Base-by-base conservation (phyloP, 2,797 vertebrate genomes). In the Pygocentrus nattereri region DNA sequence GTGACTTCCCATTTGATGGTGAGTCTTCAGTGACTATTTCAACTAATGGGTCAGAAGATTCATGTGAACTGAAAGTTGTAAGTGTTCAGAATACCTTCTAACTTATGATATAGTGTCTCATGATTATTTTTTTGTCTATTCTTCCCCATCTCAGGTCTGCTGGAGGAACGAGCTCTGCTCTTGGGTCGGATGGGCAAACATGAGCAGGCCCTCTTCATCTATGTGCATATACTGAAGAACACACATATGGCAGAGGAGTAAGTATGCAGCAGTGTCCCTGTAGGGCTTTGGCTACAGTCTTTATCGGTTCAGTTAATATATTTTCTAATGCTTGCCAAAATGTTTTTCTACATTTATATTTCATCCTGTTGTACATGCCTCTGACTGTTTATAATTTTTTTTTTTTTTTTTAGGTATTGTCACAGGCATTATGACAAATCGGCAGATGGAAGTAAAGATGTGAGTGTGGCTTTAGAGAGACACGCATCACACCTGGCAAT, bases 1-100 rank as follows among this genome's bases (percentile, higher is more conserved):
- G 97, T 34, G 95, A 99, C 90, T 99, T 99, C 74, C 98, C 98
- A 75, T 99, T 99, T 85, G 98, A 99, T 83, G 98, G 98, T 99
- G 87, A 93, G 95, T 90, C 4, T 18, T 68, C 69, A 44, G 59
- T 19, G 2, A 27, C 1, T 1, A 38, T 19, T 18, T 23, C 16
- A 12, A 10, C 23, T 38, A 65, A 18, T 67, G 5, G 4, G 10
- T n/a, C 34, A 13, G 6, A 16, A 19, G 65, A 27, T 18, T 62
- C 23, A 67, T 4, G 11, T 27, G 21, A 12, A n/a, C 47, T 25
- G 10, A 31, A 65, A 71, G 38, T 7, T 10, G 0, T 12, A 38
- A 41, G 8, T 18, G 3, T 38, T 38, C 31, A 21, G 27, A 38
- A 21, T 34, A 34, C 27, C 65, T 18, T 21, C 21, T 19, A 11